Base-by-base conservation (phyloP, 1,140 invertebrate genomes). In the Sycobia sp. region DNA sequence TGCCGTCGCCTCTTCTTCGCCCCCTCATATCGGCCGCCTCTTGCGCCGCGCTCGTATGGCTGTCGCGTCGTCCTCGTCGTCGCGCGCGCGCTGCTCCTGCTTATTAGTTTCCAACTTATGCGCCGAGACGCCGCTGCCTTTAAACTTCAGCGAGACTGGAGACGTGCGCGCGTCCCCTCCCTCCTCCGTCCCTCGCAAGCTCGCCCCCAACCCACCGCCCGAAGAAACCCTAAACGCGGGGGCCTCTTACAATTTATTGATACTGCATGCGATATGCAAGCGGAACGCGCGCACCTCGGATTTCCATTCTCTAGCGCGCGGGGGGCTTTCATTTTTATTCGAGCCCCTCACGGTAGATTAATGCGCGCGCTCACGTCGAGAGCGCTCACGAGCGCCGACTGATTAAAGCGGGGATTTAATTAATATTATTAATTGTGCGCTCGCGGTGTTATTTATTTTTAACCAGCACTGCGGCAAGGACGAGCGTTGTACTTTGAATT, bases 51-150 rank as follows among this genome's bases (percentile, higher is more conserved):
- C 55, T 39, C 9, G 9, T 39, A 27, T 44, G 14, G 23, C 46
- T 53, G 50, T 39, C 60, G 36, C 43, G 29, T 39, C 60, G 1
- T 32, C 18, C 49, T 11, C 18, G 54, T n/a, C n/a, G n/a, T n/a
- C n/a, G n/a, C n/a, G n/a, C n/a, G n/a, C n/a, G n/a, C n/a, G n/a
- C n/a, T n/a, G n/a, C 18, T 20, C 14, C 50, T 66, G 62, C 69
- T 73, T 73, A 73, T 73, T 72, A 73, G 72, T 73, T 73, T 71
- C 50, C 69, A 73, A 73, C 72, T 72, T 72, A 72, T 62, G 66
- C 47, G 41, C 46, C n/a, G 20, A 10, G 9, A 25, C 27, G 18
- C 29, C n/a, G n/a, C 22, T 2, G 46, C 53, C 61, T 65, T 65
- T 54, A 65, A 65, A 65, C 14, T 65, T 64, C 4, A 54, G 34